Conservation (phyloP, 2,113 vertebrate species). For the Sardina pilchardus region DNA sequence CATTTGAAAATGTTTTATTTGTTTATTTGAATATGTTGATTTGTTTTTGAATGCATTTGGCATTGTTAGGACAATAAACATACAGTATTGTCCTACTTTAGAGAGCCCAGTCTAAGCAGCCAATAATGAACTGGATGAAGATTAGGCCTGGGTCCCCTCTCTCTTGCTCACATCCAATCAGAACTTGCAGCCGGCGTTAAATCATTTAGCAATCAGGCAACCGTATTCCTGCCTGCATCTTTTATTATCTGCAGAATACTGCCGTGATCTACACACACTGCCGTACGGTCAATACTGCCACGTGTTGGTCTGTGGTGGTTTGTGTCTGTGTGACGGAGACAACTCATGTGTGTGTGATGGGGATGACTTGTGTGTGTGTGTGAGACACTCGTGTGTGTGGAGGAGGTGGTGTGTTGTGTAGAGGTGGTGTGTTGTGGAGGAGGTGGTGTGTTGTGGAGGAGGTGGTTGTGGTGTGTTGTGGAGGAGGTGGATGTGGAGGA, state of each 20-base stretch:
- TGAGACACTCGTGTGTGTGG: too few species aligned
- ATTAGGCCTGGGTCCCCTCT: conserved; percentile 52
- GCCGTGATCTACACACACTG: not conserved
- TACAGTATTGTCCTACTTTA: not conserved
- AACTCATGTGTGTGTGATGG: not conserved
- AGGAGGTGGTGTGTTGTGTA: too few species aligned
- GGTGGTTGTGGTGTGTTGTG: too few species aligned
- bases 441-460: too few species aligned
- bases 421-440: not conserved
- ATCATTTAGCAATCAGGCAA: conserved; percentile 45
- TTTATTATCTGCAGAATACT: not conserved
- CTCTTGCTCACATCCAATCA: conserved; percentile 56
- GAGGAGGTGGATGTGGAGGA: too few species aligned
- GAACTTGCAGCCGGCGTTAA: conserved; percentile 19
- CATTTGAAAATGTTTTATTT: too few species aligned
- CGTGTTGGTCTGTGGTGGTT: not conserved
- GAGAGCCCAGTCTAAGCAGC: conserved; percentile 34
- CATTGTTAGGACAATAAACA: conserved; percentile 31
- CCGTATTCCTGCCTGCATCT: conserved; percentile 39
- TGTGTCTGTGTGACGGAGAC: not conserved
- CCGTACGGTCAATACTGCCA: not conserved
- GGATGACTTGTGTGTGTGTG: not conserved
- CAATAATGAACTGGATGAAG: conserved; percentile 64
- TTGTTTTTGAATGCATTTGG: conserved; percentile 38
- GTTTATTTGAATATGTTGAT: too few species aligned